Conservation (phyloP, 2,888 invertebrate genomes). For the Hecatera dysodea region DNA sequence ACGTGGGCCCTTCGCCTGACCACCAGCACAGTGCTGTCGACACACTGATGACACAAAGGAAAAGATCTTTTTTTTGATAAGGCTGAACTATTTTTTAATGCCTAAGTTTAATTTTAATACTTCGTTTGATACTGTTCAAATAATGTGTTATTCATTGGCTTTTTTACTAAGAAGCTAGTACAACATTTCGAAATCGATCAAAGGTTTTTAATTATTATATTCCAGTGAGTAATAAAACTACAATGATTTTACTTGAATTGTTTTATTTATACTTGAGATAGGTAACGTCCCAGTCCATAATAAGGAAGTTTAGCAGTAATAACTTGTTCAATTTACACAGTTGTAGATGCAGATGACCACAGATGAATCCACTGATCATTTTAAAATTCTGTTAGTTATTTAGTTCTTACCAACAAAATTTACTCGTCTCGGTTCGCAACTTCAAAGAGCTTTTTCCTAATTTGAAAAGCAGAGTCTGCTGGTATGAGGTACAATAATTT, state of each 20-base stretch:
- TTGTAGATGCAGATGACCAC: too few species aligned
- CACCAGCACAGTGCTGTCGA: slow-evolving; percentile 80
- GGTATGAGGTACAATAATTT: too few species aligned
- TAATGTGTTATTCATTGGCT: slow-evolving; percentile 83
- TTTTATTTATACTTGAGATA: slow-evolving; percentile 74
- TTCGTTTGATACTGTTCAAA: slow-evolving; percentile 84
- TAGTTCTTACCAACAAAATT: too few species aligned
- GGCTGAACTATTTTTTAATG: slow-evolving; percentile 89
- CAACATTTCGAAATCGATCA: slow-evolving; percentile 89
- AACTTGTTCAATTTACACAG: too few species aligned
- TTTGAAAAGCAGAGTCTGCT: too few species aligned
- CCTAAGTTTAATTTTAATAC: slow-evolving; percentile 88
- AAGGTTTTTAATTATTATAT: slow-evolving; percentile 86
- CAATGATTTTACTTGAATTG: slow-evolving; percentile 81
- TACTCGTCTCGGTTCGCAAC: too few species aligned
- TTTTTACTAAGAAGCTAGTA: slow-evolving; percentile 85
- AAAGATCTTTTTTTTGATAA: slow-evolving; percentile 90
- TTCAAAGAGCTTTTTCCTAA: too few species aligned
- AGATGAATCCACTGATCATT: too few species aligned
- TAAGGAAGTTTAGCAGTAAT: background rate
- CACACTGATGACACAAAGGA: slow-evolving; percentile 84
- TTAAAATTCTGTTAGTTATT: too few species aligned
- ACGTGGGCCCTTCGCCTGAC: slow-evolving; percentile 84
- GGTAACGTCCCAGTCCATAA: background rate
- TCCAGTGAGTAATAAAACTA: slow-evolving; percentile 87